Evolutionary conservation across 2,888 invertebrate species (phyloP).

Genomic region (Diarsia rubi): DNA sequence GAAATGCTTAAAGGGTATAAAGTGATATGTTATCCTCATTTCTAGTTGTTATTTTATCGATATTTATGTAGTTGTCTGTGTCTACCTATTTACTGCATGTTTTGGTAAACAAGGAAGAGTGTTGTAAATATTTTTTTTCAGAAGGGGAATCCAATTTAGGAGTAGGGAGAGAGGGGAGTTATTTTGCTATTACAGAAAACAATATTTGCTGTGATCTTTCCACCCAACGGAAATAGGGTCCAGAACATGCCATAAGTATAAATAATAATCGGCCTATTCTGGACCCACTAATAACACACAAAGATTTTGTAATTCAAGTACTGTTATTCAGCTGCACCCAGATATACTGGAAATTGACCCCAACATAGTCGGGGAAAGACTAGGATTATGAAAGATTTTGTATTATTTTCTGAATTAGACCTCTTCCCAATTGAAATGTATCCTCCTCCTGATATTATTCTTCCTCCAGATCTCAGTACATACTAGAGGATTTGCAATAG

Average conservation of each 20-base stretch:
- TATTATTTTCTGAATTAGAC: background rate
- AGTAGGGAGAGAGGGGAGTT: too few relatives aligned
- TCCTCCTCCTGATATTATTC: conserved; percentile 6
- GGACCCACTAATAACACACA: background rate
- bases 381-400: too few relatives aligned
- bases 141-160: background rate
- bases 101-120: background rate
- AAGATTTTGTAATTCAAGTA: too few relatives aligned
- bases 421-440: background rate
- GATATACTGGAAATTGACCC: too few relatives aligned
- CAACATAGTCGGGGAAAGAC: too few relatives aligned
- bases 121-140: conserved; percentile 6
- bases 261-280: background rate
- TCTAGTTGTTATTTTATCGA: background rate
- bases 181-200: background rate
- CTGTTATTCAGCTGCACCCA: too few relatives aligned
- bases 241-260: background rate
- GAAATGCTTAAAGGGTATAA: background rate
- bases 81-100: background rate
- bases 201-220: background rate
- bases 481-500: conserved; percentile 6
- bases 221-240: background rate
- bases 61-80: background rate
- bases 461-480: conserved; percentile 1
- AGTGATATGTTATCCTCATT: background rate